phyloP scores from a whole-genome alignment of 1,140 invertebrate genomes.

The Danaus melanippus region DNA sequence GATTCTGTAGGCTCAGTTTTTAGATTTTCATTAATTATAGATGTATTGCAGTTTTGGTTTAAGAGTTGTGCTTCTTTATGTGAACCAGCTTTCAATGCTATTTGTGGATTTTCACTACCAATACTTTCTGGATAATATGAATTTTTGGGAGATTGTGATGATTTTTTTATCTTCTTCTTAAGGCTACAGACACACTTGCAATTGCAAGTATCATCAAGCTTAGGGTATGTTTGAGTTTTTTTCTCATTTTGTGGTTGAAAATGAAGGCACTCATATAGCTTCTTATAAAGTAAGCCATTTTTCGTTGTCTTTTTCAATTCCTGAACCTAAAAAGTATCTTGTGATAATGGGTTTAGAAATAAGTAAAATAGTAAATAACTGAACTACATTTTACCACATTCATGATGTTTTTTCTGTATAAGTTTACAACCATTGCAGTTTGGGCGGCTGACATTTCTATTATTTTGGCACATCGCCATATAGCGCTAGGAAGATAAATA shows the following conservation, averaged over 20 bases:
- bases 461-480: conserved; percentile 62
- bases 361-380: conserved; percentile 7
- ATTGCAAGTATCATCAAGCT: conserved; percentile 30
- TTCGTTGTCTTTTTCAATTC: conserved; percentile 52
- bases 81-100: not conserved
- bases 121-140: not conserved
- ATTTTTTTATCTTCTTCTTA: conserved; percentile 36
- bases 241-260: conserved; percentile 53
- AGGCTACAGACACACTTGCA: conserved; percentile 46
- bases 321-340: conserved; percentile 40
- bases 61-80: conserved; percentile 5
- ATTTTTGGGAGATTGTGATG: conserved; percentile 20
- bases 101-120: not conserved
- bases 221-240: conserved; percentile 43
- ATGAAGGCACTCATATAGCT: conserved; percentile 45
- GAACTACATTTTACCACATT: conserved; percentile 31
- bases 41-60: conserved; percentile 6
- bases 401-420: conserved; percentile 59
- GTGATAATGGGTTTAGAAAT: conserved; percentile 11
- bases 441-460: conserved; percentile 61
- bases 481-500: conserved; percentile 60
- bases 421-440: conserved; percentile 55
- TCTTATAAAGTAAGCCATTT: conserved; percentile 46
- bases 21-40: conserved; percentile 8
- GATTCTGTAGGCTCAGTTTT: conserved; percentile 23